phyloP scores from a whole-genome alignment of 2,888 invertebrate genomes.

The Lottia gigantea region DNA sequence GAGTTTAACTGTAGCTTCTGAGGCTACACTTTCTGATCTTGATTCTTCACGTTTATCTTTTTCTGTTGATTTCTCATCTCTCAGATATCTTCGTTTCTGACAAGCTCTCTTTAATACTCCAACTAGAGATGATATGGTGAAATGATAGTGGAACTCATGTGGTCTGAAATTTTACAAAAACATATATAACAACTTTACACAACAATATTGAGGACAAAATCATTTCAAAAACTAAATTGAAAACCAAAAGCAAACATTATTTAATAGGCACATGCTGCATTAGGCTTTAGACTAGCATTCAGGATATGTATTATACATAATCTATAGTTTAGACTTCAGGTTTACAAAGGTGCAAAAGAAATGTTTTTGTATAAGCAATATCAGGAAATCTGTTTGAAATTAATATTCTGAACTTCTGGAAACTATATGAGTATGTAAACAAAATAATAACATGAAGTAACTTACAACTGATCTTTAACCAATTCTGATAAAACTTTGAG shows the following conservation, averaged over 20 bases:
- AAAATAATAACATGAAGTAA: slow-evolving; percentile 12
- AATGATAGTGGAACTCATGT: slow-evolving; percentile 55
- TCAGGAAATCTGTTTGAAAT: too few relatives aligned
- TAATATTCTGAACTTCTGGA: too few relatives aligned
- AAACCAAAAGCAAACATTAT: too few relatives aligned
- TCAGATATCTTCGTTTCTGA: slow-evolving; percentile 51
- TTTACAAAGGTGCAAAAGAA: too few relatives aligned
- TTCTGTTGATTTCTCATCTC: slow-evolving; percentile 56
- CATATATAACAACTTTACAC: not conserved
- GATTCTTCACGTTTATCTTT: slow-evolving; percentile 55
- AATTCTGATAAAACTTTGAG: slow-evolving; percentile 63
- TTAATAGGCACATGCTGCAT: too few relatives aligned
- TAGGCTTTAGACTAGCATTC: too few relatives aligned
- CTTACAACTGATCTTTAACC: slow-evolving; percentile 65
- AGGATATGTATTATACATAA: too few relatives aligned
- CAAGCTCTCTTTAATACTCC: slow-evolving; percentile 59
- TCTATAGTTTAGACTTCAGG: too few relatives aligned
- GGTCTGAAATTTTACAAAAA: slow-evolving; percentile 45
- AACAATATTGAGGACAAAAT: not conserved
- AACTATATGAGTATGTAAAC: too few relatives aligned
- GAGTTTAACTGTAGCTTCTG: slow-evolving; percentile 45
- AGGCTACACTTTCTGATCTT: slow-evolving; percentile 63
- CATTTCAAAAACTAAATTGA: not conserved
- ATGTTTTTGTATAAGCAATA: too few relatives aligned
- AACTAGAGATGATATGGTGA: slow-evolving; percentile 57